Base-by-base conservation (phyloP, 92 coral and sea anemone species). In the Paramuricea clavata region DNA sequence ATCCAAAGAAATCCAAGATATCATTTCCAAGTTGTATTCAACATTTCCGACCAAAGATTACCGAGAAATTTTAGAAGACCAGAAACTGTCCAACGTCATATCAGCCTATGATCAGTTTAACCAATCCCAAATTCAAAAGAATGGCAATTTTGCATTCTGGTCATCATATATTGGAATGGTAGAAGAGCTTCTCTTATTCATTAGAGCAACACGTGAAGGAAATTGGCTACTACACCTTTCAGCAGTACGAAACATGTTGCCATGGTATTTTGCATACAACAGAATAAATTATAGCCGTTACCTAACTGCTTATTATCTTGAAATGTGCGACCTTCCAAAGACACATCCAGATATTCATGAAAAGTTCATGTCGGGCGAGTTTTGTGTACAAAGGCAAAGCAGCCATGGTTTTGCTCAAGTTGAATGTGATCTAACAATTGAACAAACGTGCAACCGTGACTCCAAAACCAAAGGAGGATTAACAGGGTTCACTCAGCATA, bases 161-260 rank as follows among this genome's bases (percentile, higher is more conserved):
- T 81, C 79, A 77, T 90, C 85, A 42, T 87, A 87, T 54, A 90
- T 90, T 34, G 87, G 86, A 16, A 81, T 90, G 82, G 83, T 90
- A 4, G 90, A 85, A 23, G 49, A 74, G 35, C 61, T 89, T 75
- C 77, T 88, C 34, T 67, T 85, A 72, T 75, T 89, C 74, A 78
- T 60, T 76, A 89, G 89, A 81, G 93, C 88, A 39, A 79, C 88
- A 87, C 83, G 93, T 56, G 93, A 90, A 72, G 93, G 88, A 39
- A 52, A 80, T 72, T 90, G 88, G 93, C 77, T 74, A 81, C 80
- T 90, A n/a, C 93, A 86, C 49, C 57, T 81, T 71, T 69, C 89
- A n/a, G 87, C 93, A 62, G 44, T 90, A 67, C 76, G 70, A 81
- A 86, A 69, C 65, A 87, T 87, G 91, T 79, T 90, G 15, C 77